Conservation (phyloP, 2,797 vertebrate species). For the Dryobates pubescens region DNA sequence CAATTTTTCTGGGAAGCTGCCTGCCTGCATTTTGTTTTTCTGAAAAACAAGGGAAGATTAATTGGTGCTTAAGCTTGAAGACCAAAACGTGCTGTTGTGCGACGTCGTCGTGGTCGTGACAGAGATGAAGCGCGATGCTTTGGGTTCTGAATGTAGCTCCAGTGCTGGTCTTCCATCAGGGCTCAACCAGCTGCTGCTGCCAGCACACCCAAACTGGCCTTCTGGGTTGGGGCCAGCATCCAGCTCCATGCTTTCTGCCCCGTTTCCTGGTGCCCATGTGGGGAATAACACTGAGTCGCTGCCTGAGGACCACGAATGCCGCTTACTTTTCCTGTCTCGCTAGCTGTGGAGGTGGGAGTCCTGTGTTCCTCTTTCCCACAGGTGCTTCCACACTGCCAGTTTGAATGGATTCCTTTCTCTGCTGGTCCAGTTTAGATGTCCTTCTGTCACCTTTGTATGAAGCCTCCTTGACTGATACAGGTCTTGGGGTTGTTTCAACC, state of each 20-base stretch:
- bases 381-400: neutral
- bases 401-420: neutral
- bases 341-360: neutral
- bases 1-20: constrained; percentile 57
- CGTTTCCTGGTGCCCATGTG: neutral
- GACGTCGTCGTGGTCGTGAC: neutral
- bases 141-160: neutral
- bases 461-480: neutral
- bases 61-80: constrained; percentile 33
- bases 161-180: neutral
- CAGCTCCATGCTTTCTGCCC: neutral
- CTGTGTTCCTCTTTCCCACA: neutral
- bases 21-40: neutral
- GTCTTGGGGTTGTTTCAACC: neutral
- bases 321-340: neutral
- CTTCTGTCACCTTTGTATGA: neutral
- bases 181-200: neutral
- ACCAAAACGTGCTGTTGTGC: neutral
- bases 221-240: neutral
- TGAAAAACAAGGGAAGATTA: constrained; percentile 27
- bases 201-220: accelerated
- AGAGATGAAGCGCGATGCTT: neutral
- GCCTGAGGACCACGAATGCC: accelerated
- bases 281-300: neutral
- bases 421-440: neutral